Base-by-base conservation (phyloP, 37 sponge, comb jelly and placozoan genomes). In the Eunapius fragilis region DNA sequence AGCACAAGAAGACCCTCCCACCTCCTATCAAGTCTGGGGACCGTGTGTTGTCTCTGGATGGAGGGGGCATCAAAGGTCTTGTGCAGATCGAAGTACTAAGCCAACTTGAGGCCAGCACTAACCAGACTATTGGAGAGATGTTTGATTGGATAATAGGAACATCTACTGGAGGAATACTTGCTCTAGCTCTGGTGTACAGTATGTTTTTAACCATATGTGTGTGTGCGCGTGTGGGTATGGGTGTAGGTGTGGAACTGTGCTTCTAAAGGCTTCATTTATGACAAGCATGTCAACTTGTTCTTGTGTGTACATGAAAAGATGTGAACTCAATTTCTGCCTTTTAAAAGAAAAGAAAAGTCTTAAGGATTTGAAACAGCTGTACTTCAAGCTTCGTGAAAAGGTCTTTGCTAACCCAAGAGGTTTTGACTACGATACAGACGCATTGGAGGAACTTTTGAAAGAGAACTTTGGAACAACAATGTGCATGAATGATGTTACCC, bases 131-230 rank as follows among this genome's bases (percentile, higher is more conserved):
- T 13, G 69, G 38, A 2, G 81, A 90, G 32, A 76, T 90, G 3
- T 90, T 90, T 81, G 90, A 90, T 49, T 85, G 86, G 86, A 85
- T 90, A 28, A 48, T 90, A 24, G 90, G 90, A 36, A 85, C 86
- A 75, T 75, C 76, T 10, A 85, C 86, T 17, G 90, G 90, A 0
- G 90, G 90, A 2, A 85, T 90, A 2, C 75, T 90, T 33, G 90
- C 90, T 11, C 77, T 90, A 58, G 90, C 76, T 3, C 28, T 90
- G n/a, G 90, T 90, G 71, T 90, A 90, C 30, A 34, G 84, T 84
- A 37, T n/a, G 82, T 75, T 13, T 75, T 35, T 75, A 36, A 33
- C 36, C 33, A 36, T 75, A 36, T 31, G 75, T 75, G 36, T 75
- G 75, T 75, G 75, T 75, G 75, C 33, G 75, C 33, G 75, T 75